Evolutionary conservation across 2,888 invertebrate species (phyloP).

Genomic region (Acrobasis repandana): DNA sequence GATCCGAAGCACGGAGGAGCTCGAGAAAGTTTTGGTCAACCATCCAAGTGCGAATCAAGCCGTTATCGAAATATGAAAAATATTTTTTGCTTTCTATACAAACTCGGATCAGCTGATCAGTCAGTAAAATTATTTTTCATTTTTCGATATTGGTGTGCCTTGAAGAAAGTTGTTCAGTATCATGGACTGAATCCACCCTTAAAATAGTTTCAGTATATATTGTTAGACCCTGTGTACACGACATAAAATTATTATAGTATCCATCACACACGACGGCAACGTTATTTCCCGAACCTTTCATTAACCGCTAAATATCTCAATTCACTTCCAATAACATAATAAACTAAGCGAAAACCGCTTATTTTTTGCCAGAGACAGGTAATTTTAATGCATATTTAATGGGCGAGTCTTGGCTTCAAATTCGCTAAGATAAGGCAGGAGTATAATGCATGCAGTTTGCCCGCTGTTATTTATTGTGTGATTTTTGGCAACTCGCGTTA

Average conservation of each 20-base stretch:
- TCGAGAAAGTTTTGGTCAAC: too few species aligned
- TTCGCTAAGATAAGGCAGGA: constrained; percentile 80
- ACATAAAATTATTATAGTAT: neutral
- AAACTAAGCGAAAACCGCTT: constrained; percentile 50
- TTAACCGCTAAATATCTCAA: constrained; percentile 39
- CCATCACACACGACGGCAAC: neutral
- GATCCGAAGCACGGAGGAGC: too few species aligned
- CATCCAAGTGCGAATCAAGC: too few species aligned
- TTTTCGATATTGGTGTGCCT: too few species aligned
- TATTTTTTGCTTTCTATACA: too few species aligned
- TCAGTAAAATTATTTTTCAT: too few species aligned
- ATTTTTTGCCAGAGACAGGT: constrained; percentile 77
- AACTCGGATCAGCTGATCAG: too few species aligned
- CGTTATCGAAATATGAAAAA: too few species aligned
- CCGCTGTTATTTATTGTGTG: constrained; percentile 80
- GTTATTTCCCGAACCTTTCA: neutral
- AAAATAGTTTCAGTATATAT: too few species aligned
- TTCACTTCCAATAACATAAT: constrained; percentile 42
- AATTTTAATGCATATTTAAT: constrained; percentile 83
- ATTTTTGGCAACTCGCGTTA: constrained; percentile 77
- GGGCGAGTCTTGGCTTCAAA: constrained; percentile 82
- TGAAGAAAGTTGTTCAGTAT: too few species aligned
- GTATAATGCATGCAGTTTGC: constrained; percentile 81
- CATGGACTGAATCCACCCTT: too few species aligned
- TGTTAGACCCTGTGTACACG: neutral